phyloP scores from a whole-genome alignment of 2,888 invertebrate genomes.

The Dendrolimus pini region DNA sequence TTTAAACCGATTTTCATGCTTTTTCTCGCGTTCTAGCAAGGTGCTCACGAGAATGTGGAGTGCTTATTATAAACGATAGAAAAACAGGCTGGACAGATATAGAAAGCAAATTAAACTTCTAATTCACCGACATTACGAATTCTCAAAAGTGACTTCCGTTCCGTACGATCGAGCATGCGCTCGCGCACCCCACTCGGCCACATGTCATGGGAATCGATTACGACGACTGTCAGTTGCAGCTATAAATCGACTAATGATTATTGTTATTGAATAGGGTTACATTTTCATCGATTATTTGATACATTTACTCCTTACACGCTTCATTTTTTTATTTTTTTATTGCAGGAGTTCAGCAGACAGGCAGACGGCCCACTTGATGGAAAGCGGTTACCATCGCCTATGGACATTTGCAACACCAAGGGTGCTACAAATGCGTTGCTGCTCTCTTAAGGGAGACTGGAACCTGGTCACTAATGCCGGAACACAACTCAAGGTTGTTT shows the following conservation, averaged over 20 bases:
- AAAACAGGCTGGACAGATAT: too few relatives aligned
- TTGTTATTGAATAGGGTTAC: conserved; percentile 7
- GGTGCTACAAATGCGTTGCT: too few relatives aligned
- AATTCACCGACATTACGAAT: background rate
- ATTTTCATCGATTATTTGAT: background rate
- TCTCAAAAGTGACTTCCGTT: background rate
- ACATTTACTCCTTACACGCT: background rate
- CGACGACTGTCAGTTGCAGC: conserved; percentile 22
- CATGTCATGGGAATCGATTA: conserved; percentile 55
- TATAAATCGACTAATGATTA: conserved; percentile 40
- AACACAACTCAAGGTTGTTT: too few relatives aligned
- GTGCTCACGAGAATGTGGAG: too few relatives aligned
- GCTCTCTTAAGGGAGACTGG: too few relatives aligned
- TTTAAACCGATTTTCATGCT: too few relatives aligned
- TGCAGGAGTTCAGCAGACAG: background rate
- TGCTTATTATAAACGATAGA: too few relatives aligned
- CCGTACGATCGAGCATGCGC: conserved; percentile 8
- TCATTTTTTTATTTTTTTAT: background rate
- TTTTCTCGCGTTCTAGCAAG: too few relatives aligned
- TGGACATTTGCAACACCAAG: background rate
- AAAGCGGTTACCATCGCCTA: background rate
- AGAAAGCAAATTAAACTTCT: background rate
- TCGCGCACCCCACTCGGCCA: conserved; percentile 17
- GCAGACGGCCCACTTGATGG: background rate
- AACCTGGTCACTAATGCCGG: too few relatives aligned